Evolutionary conservation across 2,888 invertebrate genomes (phyloP).

Genomic region (Cephus nigrinus): DNA sequence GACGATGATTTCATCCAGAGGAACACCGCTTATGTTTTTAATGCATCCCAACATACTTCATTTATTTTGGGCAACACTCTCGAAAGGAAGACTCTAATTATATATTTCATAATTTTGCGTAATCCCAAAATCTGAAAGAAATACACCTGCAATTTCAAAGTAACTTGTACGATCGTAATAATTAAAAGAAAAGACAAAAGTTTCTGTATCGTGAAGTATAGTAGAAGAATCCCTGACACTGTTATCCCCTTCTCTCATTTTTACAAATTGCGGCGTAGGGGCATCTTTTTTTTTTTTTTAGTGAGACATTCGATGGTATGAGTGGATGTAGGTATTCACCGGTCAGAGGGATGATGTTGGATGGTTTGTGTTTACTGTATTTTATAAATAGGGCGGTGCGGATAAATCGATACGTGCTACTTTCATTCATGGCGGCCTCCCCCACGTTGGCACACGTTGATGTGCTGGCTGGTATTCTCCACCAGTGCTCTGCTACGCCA

Average conservation of each 20-base stretch:
- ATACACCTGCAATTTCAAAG: constrained; percentile 18
- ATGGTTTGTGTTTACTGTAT: constrained; percentile 46
- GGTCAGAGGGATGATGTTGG: constrained; percentile 5
- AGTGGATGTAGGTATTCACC: not conserved
- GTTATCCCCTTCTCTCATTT: not conserved
- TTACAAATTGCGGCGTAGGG: not conserved
- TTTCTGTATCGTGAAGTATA: not conserved
- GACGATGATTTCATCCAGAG: not conserved
- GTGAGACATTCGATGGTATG: not conserved
- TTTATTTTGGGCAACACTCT: not conserved
- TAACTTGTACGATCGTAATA: not conserved
- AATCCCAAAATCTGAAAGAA: constrained; percentile 22
- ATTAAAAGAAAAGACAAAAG: not conserved
- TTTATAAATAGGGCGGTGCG: constrained; percentile 56
- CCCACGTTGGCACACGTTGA: constrained; percentile 54
- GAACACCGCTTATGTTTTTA: not conserved
- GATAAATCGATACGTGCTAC: constrained; percentile 61
- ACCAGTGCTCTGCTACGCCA: constrained; percentile 8
- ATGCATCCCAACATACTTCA: not conserved
- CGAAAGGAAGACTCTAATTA: not conserved
- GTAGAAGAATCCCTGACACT: no score
- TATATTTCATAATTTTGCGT: constrained; percentile 29
- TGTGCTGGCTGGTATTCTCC: constrained; percentile 23
- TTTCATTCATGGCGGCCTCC: constrained; percentile 62
- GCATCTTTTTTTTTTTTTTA: not conserved